Evolutionary conservation across 2,797 vertebrate genomes (phyloP).

Genomic region (Pseudotriccus pelzelni): DNA sequence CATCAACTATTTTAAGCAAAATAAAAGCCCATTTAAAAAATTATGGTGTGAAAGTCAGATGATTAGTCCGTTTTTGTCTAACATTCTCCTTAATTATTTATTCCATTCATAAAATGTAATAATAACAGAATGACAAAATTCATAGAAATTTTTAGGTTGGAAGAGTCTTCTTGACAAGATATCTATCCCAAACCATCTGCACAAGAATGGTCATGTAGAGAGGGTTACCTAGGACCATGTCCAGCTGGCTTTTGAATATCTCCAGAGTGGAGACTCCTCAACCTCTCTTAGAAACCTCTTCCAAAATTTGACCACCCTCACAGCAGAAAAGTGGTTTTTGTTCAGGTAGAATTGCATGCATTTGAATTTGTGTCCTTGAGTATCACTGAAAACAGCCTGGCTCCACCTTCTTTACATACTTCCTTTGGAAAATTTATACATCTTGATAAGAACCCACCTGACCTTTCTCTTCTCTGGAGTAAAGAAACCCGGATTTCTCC

Average conservation of each 20-base stretch:
- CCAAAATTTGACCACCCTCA: background rate
- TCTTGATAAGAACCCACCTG: background rate
- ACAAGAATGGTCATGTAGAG: background rate
- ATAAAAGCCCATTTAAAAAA: background rate
- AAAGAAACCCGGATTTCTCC: background rate
- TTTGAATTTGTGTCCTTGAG: background rate
- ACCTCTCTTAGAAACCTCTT: background rate
- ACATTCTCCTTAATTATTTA: background rate
- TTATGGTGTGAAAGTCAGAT: background rate
- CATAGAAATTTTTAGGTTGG: background rate
- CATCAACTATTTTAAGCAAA: background rate
- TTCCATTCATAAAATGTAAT: background rate
- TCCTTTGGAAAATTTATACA: background rate
- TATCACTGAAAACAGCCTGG: background rate
- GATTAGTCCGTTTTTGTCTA: background rate
- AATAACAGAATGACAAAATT: background rate
- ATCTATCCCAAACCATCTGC: background rate
- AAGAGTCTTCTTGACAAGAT: background rate
- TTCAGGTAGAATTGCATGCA: background rate
- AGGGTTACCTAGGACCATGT: background rate
- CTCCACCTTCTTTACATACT: background rate
- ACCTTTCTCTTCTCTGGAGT: background rate
- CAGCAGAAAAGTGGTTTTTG: background rate
- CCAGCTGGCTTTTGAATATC: background rate
- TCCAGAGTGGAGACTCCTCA: accelerated